phyloP scores from a whole-genome alignment of 2,113 vertebrate genomes.

The Egretta garzetta region DNA sequence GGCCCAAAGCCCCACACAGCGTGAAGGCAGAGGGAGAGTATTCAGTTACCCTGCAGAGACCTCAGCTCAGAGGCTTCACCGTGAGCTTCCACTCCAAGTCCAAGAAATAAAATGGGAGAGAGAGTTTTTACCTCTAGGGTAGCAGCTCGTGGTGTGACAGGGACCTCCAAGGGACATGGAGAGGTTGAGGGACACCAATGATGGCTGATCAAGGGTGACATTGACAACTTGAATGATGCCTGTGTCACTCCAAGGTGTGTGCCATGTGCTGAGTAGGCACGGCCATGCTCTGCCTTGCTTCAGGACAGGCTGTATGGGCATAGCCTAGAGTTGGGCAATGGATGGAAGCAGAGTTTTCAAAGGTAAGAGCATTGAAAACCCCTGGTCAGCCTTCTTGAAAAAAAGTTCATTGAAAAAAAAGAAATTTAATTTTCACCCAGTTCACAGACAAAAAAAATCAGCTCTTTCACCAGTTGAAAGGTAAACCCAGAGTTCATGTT shows the following conservation, averaged over 20 bases:
- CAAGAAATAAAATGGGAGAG: neutral
- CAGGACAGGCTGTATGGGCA: neutral
- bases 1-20: neutral
- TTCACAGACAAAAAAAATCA: neutral
- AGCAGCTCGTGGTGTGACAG: neutral
- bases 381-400: neutral
- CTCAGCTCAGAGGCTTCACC: neutral
- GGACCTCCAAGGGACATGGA: neutral
- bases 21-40: neutral
- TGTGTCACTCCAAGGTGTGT: neutral
- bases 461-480: neutral
- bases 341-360: neutral
- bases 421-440: neutral
- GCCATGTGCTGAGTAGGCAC: fast-evolving
- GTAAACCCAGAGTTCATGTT: neutral
- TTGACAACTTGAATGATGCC: neutral
- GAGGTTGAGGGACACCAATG: fast-evolving
- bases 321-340: no score
- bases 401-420: neutral
- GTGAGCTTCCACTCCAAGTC: neutral
- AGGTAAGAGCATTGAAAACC: neutral
- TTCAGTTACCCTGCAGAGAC: neutral
- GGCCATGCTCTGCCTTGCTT: neutral
- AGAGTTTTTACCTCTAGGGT: neutral
- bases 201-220: neutral